phyloP scores from a whole-genome alignment of 1,140 invertebrate species.

The Adelges cooleyi region DNA sequence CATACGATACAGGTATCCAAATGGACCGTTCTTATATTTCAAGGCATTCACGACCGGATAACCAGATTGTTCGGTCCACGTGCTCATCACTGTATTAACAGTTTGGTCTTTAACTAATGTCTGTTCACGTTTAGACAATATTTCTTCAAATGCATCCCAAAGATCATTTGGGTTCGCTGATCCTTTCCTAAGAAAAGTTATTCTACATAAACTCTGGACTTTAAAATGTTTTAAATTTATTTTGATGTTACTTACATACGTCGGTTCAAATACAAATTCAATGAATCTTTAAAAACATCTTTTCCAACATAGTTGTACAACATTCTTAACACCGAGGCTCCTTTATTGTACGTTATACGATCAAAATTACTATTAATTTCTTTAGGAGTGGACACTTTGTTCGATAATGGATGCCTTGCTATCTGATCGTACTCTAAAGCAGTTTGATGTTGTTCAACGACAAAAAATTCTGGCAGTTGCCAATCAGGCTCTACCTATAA shows the following conservation, averaged over 20 bases:
- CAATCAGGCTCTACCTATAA: constrained; percentile 37
- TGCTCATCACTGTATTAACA: constrained; percentile 32
- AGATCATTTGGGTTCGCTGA: not conserved
- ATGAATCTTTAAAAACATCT: constrained; percentile 53
- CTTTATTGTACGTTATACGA: constrained; percentile 25
- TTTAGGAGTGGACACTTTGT: constrained; percentile 46
- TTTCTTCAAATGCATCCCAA: constrained; percentile 1
- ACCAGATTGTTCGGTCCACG: constrained; percentile 46
- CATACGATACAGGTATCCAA: constrained; percentile 49
- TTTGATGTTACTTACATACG: constrained; percentile 48
- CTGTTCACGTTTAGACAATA: not conserved
- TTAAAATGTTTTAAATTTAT: no score
- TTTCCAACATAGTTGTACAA: constrained; percentile 74
- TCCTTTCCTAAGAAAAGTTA: constrained; percentile 46
- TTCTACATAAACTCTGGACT: constrained; percentile 71
- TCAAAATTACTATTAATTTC: not conserved
- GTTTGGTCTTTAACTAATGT: not conserved
- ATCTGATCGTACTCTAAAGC: constrained; percentile 41
- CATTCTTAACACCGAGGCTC: constrained; percentile 67
- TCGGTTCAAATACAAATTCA: constrained; percentile 52
- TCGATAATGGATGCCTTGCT: constrained; percentile 70
- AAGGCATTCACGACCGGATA: constrained; percentile 56
- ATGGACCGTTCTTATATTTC: constrained; percentile 38
- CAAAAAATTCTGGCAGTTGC: constrained; percentile 38
- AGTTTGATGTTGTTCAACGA: constrained; percentile 40